These are phyloP conservation scores for Drosophila borborema DNA, from an alignment of 2,888 invertebrate genomes.

Conservation along the genomic window DNA sequence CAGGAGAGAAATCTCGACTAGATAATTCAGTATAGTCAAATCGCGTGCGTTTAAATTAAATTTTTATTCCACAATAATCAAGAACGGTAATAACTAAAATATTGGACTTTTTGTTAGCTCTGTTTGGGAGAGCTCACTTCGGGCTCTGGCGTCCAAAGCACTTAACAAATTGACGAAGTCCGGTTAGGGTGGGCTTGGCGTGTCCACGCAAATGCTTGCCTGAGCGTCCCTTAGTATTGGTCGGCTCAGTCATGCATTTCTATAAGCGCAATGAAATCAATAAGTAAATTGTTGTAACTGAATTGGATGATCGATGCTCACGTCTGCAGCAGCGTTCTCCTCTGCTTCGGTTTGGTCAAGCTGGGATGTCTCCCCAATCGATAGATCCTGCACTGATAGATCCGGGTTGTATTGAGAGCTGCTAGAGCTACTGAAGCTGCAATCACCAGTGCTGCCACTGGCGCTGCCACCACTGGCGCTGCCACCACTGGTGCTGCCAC, in stretches of 20 bases:
- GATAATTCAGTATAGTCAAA: conserved; percentile 1
- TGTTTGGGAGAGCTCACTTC: background rate
- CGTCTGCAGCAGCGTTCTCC: no score
- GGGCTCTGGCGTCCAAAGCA: conserved; percentile 7
- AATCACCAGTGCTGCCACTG: no score
- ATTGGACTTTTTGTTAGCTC: background rate
- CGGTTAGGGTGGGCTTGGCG: background rate
- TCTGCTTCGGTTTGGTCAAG: no score
- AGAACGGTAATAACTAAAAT: conserved; percentile 3
- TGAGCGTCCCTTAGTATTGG: background rate
- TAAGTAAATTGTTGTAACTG: background rate
- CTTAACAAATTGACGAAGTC: conserved; percentile 13
- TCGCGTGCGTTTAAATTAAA: background rate
- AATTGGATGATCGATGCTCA: background rate
- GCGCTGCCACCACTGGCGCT: no score
- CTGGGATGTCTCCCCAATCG: background rate
- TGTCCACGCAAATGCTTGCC: background rate
- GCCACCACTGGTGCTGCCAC: no score
- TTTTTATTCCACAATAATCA: conserved; percentile 9
- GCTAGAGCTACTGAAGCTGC: background rate
- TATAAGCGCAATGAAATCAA: background rate
- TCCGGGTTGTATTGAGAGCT: background rate
- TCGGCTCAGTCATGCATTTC: background rate
- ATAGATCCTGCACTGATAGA: background rate
- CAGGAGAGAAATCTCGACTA: no score